Evolutionary conservation across 2,888 invertebrate genomes (phyloP), one percentile per base, ranked within the genome.

Genomic region (Keiferia lycopersicella): DNA sequence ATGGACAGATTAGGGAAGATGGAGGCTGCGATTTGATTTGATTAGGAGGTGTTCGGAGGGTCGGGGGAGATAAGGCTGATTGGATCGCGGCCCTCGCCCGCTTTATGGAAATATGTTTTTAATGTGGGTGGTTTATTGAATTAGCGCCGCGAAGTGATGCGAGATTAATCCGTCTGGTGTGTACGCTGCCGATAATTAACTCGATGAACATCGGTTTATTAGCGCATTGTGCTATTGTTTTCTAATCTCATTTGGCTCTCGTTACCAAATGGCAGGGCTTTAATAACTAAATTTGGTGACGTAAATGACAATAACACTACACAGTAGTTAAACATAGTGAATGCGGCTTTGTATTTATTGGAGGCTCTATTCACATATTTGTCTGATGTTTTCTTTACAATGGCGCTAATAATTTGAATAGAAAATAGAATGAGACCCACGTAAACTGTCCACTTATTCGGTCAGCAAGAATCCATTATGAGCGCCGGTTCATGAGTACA

Each of bases 21-120:
- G 87, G 91, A 91, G 89, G 88, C 88, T 90, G 91, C 83, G 91
- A 91, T 91, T 91, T 90, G 90, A 91, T 91, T 91, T 90, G 91
- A 91, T 91, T 91, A 90, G 90, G 87, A 90, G 91, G 91, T 91
- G 91, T 91, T 89, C 79, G 89, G 81, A 77, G 82, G 87, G 84
- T 78, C 77, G 86, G 86, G 86, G 83, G 83, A 88, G 91, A 91
- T 91, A 90, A 89, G 82, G 79, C 79, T 87, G 91, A 91, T 91
- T 89, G 90, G 89, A 88, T 88, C 89, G 86, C 80, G 71, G 76
- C 79, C 80, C 81, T 74, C 75, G 75, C 51, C 16, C 39, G 77
- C 77, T 79, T 84, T 86, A 88, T 89, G 87, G 87, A 91, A 91
- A 91, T 91, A 91, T 91, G 91, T 91, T 91, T 90, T 89, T 89